Base-by-base conservation (phyloP, 53 echinoderm and acorn worm species). In the Mesocentrotus franciscanus region DNA sequence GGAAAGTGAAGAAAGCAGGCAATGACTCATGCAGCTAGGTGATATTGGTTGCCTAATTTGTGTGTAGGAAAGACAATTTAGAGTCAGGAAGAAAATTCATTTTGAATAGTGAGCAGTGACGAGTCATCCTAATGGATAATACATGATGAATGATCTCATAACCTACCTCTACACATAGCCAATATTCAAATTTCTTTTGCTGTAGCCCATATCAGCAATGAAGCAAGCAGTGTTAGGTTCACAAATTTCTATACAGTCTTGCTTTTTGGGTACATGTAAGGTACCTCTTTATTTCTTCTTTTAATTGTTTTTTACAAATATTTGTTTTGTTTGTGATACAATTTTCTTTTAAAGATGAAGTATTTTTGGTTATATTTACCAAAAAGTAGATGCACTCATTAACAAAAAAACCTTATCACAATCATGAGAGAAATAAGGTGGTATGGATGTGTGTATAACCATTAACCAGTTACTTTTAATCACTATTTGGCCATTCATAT, bases 131-230 rank as follows among this genome's bases (percentile, higher is more conserved):
- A 87, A 87, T 87, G 87, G 87, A 87, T 87, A 87, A 87, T n/a
- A 87, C 87, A 87, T 87, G 87, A 87, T 87, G 87, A 87, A 87
- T 57, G 87, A 87, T 87, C 87, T 56, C 87, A 87, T 58, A 87
- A 87, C 87, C 87, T 58, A 87, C n/a, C 58, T 39, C 39, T 49
- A 49, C 49, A 27, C 10, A 2, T 81, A 20, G 81, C 36, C 30
- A 71, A 9, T 75, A 14, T 78, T 78, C 1, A 71, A 27, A 71
- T 71, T 71, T 71, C 71, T 71, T 71, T 9, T 74, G 74, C 11
- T 74, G 12, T 74, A 74, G 32, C 32, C 74, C 0, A 74, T 32
- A 32, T 74, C 29, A 74, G 30, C 32, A 0, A 42, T 49, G 20
- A 11, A 84, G 49, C 84, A 39, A 84, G 84, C 8, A 4, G 36